These are phyloP conservation scores for Orthonevra nobilis DNA, from an alignment of 2,888 invertebrate genomes.

Conservation along the genomic window DNA sequence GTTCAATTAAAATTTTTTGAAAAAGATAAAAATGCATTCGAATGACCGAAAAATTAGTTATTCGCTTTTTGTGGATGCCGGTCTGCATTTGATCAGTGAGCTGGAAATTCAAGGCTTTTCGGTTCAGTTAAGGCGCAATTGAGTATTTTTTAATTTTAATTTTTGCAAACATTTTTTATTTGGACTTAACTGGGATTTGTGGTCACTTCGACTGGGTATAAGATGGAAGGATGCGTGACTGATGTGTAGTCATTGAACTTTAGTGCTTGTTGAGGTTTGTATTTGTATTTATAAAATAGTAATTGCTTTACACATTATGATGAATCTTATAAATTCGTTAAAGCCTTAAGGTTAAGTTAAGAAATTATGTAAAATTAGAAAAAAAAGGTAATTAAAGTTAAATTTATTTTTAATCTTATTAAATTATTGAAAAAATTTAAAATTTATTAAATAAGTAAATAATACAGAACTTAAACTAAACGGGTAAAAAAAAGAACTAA, in stretches of 20 bases:
- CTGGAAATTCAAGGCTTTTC: conserved; percentile 41
- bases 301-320: no score
- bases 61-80: conserved; percentile 46
- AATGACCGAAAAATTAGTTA: conserved; percentile 58
- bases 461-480: no score
- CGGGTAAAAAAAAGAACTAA: no score
- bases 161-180: conserved; percentile 63
- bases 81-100: conserved; percentile 54
- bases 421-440: no score
- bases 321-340: no score
- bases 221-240: not conserved
- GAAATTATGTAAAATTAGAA: no score
- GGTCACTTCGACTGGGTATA: not conserved
- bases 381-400: no score
- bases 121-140: conserved; percentile 50
- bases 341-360: no score
- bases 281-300: no score
- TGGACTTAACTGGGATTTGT: conserved; percentile 6
- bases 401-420: no score
- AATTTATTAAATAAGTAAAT: no score
- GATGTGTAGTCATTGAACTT: not conserved
- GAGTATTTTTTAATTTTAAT: conserved; percentile 37
- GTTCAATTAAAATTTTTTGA: conserved; percentile 45
- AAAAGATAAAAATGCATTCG: conserved; percentile 41
- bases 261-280: no score